A percentile compares a stretch with the other conserved stretches of the same genome.
phyloP scores from a whole-genome alignment of 92 coral and sea anemone genomes.

The Phymanthus crucifer region DNA sequence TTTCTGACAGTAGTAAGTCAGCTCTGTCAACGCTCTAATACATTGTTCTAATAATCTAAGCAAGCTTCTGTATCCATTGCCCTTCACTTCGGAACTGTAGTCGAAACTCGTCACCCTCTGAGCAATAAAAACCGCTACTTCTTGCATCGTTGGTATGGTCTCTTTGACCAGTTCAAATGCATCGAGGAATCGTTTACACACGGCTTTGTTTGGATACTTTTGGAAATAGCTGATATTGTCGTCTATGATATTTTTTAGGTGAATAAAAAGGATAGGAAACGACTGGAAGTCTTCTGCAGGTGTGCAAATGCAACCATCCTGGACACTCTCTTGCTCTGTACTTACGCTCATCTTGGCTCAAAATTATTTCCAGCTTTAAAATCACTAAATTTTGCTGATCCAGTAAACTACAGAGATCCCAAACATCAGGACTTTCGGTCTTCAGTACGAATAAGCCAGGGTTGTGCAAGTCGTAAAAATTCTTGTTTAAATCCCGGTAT shows the following conservation, averaged over 20 bases:
- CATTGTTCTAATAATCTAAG: slow-evolving; percentile 72
- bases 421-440: neutral
- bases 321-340: neutral
- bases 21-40: slow-evolving; percentile 73
- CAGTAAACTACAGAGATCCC: neutral
- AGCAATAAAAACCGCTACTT: slow-evolving; percentile 66
- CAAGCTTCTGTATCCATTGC: slow-evolving; percentile 90
- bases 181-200: slow-evolving; percentile 67
- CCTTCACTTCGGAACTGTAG: slow-evolving; percentile 79
- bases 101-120: slow-evolving; percentile 70
- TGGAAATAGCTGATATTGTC: slow-evolving; percentile 73
- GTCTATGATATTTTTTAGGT: slow-evolving; percentile 63
- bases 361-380: neutral
- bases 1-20: slow-evolving; percentile 70
- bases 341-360: neutral
- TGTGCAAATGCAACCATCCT: slow-evolving; percentile 26
- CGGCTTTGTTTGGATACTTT: slow-evolving; percentile 53
- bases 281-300: slow-evolving; percentile 52
- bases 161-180: slow-evolving; percentile 70
- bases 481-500: neutral
- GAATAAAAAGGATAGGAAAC: slow-evolving; percentile 65
- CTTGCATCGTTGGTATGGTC: slow-evolving; percentile 59
- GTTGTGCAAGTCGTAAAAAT: neutral
- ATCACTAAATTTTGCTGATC: neutral
- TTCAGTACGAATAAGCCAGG: neutral